A percentile compares a stretch with the other conserved stretches of the same genome.
Evolutionary conservation across 1,140 invertebrate species (phyloP).

Genomic region (Delia radicum): DNA sequence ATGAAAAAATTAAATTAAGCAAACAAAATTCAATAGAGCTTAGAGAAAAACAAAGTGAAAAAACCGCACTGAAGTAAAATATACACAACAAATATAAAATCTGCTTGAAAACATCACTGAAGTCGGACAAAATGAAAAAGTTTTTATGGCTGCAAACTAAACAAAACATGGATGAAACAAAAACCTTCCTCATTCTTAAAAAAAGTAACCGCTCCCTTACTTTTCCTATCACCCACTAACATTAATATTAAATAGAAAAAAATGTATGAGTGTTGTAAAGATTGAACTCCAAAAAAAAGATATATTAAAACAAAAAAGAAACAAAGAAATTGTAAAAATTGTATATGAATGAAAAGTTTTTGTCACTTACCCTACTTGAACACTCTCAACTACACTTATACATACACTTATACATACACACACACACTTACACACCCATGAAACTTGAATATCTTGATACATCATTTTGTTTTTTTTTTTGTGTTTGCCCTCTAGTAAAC

Average conservation of each 20-base stretch:
- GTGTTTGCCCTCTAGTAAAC: not conserved
- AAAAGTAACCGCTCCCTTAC: not conserved
- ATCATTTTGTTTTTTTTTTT: not conserved
- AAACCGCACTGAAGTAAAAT: not conserved
- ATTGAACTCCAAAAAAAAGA: too few species aligned
- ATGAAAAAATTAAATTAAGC: not conserved
- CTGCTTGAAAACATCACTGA: constrained; percentile 6
- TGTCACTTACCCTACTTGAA: not conserved
- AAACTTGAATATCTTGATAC: not conserved
- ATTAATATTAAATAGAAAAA: not conserved
- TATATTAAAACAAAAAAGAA: not conserved
- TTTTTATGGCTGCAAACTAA: not conserved
- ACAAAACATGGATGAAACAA: constrained; percentile 5
- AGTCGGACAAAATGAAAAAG: not conserved
- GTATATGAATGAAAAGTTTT: not conserved
- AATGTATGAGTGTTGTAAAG: not conserved
- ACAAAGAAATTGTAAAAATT: not conserved
- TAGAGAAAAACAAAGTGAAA: not conserved
- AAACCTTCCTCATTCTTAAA: not conserved
- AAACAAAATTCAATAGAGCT: not conserved
- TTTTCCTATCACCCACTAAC: not conserved
- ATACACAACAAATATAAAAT: not conserved
- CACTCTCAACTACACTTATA: too few species aligned
- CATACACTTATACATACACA: not conserved
- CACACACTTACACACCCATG: not conserved